Evolutionary conservation across 1,140 invertebrate species (phyloP), one percentile per base, ranked within the genome.

Genomic region (Pentalonia nigronervosa): DNA sequence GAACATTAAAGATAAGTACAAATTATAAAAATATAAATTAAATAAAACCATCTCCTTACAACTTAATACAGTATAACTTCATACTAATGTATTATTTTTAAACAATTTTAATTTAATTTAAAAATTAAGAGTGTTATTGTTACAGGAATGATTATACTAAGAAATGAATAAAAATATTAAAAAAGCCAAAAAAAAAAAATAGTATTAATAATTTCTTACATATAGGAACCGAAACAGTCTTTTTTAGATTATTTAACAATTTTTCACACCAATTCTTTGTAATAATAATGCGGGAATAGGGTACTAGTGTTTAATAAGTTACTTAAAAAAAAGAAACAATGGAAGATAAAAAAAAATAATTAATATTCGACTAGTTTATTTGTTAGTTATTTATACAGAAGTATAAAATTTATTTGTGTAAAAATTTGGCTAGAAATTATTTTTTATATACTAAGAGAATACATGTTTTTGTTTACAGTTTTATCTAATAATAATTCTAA

Each of bases 81-180:
- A 90, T 90, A 89, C 36, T 47, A 87, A 50, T 34, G 47, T 7
- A 41, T 60, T 41, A 53, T 50, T 90, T 30, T 41, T 67, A 67
- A 90, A 90, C 41, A 90, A 90, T 67, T 45, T 90, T 45, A 90
- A 90, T 90, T 30, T 45, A 90, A 60, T 60, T 60, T 45, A 67
- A 90, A 90, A 90, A 90, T 67, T 45, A 67, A 90, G 25, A 41
- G 11, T 41, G 41, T 41, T 41, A 41, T 45, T 67, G 41, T 76
- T 90, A 90, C 89, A 90, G 53, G 53, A 90, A 90, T 90, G 53
- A 67, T 90, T 90, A 90, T 17, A 90, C 89, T 90, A 90, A 89
- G 9, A 89, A 30, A 53, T 41, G 34, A 90, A 90, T 90, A 8
- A 90, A 67, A 90, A n/a, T 60, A 90, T 90, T 90, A 30, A 41